These are phyloP conservation scores for Melanostoma scalare DNA, from an alignment of 2,888 invertebrate species.

Conservation along the genomic window DNA sequence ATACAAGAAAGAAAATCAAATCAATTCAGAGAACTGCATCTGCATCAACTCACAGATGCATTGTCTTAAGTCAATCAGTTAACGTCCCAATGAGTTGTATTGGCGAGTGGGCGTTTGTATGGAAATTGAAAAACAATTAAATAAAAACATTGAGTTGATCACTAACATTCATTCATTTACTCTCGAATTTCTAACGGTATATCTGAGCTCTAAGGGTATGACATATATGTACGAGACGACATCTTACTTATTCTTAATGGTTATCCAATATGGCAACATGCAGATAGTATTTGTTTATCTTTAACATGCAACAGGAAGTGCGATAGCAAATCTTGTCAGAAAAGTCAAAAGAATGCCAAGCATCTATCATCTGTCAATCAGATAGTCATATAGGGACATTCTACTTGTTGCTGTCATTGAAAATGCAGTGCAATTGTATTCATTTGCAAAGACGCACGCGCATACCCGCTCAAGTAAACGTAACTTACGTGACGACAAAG, in stretches of 20 bases:
- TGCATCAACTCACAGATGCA: slow-evolving; percentile 16
- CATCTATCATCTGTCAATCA: not conserved
- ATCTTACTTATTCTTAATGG: too few species aligned
- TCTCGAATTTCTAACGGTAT: slow-evolving; percentile 34
- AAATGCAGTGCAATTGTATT: slow-evolving; percentile 35
- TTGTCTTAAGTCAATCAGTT: slow-evolving; percentile 33
- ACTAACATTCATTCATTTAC: slow-evolving; percentile 3
- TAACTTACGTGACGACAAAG: slow-evolving; percentile 64
- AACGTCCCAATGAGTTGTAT: slow-evolving; percentile 24
- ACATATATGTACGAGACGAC: slow-evolving; percentile 10
- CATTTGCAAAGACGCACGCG: not conserved
- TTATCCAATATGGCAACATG: not conserved
- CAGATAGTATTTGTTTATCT: not conserved
- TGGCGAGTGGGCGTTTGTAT: slow-evolving; percentile 62
- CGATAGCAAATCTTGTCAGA: not conserved
- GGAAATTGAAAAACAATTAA: slow-evolving; percentile 66
- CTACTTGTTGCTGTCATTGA: slow-evolving; percentile 32
- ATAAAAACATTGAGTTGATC: slow-evolving; percentile 29
- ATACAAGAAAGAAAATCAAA: not conserved
- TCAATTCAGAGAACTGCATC: slow-evolving; percentile 19
- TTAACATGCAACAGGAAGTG: slow-evolving; percentile 4
- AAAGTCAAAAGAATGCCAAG: not conserved
- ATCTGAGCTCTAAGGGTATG: slow-evolving; percentile 1
- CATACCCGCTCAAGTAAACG: slow-evolving; percentile 43
- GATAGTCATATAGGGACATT: slow-evolving; percentile 2